Base-by-base conservation (phyloP, 1,140 invertebrate species). In the Penaeus indicus region DNA sequence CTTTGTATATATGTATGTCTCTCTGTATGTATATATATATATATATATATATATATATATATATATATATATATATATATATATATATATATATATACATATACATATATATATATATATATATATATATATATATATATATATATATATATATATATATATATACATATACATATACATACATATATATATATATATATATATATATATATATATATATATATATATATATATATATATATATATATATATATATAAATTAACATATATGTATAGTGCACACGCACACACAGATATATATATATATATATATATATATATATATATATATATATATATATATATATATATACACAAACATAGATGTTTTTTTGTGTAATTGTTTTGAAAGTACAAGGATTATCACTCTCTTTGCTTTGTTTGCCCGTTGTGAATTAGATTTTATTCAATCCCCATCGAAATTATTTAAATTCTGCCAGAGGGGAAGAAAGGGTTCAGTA, bases 171-270 rank as follows among this genome's bases (percentile, higher is more conserved):
- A 42, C 47, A 80, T 80, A 42, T 80, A 80, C 54, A 42, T 80
- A 80, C 54, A 42, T 80, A 80, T 47, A 42, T 80, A 80, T 80
- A 42, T 80, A 80, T 80, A 42, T 80, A 80, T 80, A 42, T 80
- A 80, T 80, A 42, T 80, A 80, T 80, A 42, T 80, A 80, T 80
- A 80, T 80, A 80, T 80, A 80, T 80, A 80, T 47, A 47, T 38
- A 80, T 47, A 47, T 38, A 47, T 47, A 80, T 38, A 72, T 32
- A 72, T 72, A 72, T 13, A n/a, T n/a, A 18, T 72, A 72, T 5
- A 25, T 72, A 18, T 72, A 25, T 25, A 47, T 8, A 19, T 72
- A 27, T 72, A 18, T 72, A 72, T 72, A 32, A 13, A 18, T 32
- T 22, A 3, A 25, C 13, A n/a, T 27, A 25, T 13, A n/a, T 27